Base-by-base conservation (phyloP, 2,113 vertebrate species). In the Lutjanus erythropterus region DNA sequence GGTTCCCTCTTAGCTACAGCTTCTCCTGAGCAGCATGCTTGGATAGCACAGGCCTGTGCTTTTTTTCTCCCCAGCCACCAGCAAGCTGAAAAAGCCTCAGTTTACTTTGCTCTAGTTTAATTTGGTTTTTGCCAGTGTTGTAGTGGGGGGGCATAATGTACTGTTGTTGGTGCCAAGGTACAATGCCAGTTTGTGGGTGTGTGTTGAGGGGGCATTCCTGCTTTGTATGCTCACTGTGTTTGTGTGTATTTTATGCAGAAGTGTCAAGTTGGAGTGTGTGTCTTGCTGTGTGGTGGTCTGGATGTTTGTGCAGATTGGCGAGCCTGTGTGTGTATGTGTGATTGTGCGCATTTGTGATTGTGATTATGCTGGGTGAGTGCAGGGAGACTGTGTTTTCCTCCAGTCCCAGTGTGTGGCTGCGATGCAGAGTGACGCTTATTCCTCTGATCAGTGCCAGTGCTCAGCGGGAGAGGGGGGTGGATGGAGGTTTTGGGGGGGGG, bases 371-470 rank as follows among this genome's bases (percentile, higher is more conserved):
- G 35, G 75, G 74, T 35, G 71, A 81, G 65, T 68, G 59, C 75
- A 81, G 61, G 71, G 83, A 81, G 42, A 62, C 72, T 61, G 72
- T 79, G 62, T 83, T 85, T 88, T 81, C 67, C 72, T 81, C 46
- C 81, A 39, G 72, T 82, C 67, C 55, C 80, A 85, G 84, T 89
- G 76, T 85, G 83, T 76, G 83, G 64, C 61, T 78, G 65, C 27
- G 41, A 56, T 76, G 69, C 73, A 86, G 70, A 80, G 81, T 87
- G 77, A 85, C 25, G 18, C 53, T 71, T 67, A 62, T 74, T 85
- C 72, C 53, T 91, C 83, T 89, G 85, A 86, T 91, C 85, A 77
- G 77, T 90, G 89, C 86, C 87, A 87, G 62, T 64, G 75, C 92
- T 58, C 90, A 89, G 86, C 83, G 33, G 81, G 87, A 21, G 70